Base-by-base conservation (phyloP, 2,797 vertebrate genomes). In the Sebastes oblongus region DNA sequence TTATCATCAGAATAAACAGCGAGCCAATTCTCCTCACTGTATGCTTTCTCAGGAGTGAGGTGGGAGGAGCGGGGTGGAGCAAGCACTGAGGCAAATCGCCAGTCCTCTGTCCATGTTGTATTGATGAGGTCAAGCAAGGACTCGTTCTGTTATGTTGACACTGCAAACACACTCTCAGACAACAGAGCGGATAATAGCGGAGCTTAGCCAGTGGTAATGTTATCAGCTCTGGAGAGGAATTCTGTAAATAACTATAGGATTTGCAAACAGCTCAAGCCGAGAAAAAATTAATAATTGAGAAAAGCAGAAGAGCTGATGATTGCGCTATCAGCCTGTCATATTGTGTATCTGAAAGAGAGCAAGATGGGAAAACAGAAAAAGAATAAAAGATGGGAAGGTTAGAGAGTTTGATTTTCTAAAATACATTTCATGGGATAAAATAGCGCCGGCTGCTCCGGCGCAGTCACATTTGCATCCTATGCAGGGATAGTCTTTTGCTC, bases 111-210 rank as follows among this genome's bases (percentile, higher is more conserved):
- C 78, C 55, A 36, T 50, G 78, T 83, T 64, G 72, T 85, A 87
- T 82, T 83, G 91, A 93, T 91, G 89, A 91, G 90, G 87, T 91
- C 86, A 81, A 78, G 73, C 87, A 74, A 80, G 84, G 84, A 86
- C 84, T 84, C 73, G 7, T 88, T 82, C 67, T 77, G 77, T 79
- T 52, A n/a, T 88, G 86, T 90, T 92, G 89, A 91, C 89, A 72
- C 73, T 69, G 78, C 77, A 88, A 91, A 88, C 81, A 85, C 82
- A 66, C 61, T 79, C 39, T 39, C 70, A 80, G 81, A 78, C 82
- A 86, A 79, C 83, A 85, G 83, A 84, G 81, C 56, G 0, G 80
- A 88, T 86, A 81, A 89, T 76, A 61, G 74, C 69, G 24, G 55
- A 75, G 82, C 84, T 86, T 72, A 86, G 78, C 72, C 59, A 2